Percentiles rank a stretch among this genome's conserved stretches.
Evolutionary conservation across 2,113 vertebrate genomes (phyloP).

Genomic region (Sebastes schlegelii): DNA sequence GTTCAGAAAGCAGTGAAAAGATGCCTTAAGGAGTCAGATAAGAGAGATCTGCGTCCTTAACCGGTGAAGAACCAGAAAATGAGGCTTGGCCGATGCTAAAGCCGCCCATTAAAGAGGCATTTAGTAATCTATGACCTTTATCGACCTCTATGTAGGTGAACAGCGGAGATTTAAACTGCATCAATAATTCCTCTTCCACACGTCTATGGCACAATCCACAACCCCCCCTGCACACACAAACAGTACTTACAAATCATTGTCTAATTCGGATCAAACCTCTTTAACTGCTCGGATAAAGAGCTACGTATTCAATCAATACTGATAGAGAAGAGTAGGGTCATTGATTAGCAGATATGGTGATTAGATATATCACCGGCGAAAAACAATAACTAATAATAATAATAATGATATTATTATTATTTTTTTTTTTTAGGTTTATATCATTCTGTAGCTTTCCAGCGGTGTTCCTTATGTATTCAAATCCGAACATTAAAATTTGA

Average conservation of each 20-base stretch:
- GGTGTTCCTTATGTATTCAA: no score
- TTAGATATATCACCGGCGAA: neutral
- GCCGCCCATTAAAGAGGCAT: neutral
- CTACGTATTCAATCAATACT: neutral
- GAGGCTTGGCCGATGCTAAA: neutral
- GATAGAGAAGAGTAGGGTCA: neutral
- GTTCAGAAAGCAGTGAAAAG: neutral
- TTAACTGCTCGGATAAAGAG: neutral
- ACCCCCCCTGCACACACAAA: neutral
- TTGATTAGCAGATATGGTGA: neutral
- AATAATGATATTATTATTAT: no score
- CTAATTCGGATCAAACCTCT: neutral
- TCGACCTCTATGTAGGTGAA: neutral
- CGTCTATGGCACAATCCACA: neutral
- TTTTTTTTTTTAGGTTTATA: no score
- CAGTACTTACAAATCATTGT: neutral
- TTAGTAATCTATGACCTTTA: slow-evolving; percentile 18
- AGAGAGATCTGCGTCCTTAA: neutral
- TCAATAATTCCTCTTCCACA: slow-evolving; percentile 18
- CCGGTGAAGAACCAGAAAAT: neutral
- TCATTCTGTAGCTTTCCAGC: no score
- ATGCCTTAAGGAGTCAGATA: neutral
- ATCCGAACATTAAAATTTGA: no score
- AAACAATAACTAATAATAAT: neutral
- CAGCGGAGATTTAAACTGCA: neutral